Conservation (phyloP, 2,113 vertebrate species). For the Ifrita kowaldi region DNA sequence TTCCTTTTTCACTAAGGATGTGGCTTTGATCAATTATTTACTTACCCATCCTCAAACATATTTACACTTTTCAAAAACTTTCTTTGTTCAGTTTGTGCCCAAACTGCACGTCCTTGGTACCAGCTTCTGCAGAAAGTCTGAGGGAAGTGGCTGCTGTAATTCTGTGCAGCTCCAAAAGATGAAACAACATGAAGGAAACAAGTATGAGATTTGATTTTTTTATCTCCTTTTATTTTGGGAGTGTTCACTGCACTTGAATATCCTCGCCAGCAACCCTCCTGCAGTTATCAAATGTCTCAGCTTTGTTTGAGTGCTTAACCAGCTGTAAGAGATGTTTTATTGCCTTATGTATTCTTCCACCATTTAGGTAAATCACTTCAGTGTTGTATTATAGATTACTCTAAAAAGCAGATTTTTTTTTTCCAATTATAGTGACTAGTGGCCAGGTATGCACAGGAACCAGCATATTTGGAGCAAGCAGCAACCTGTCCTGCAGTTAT, state of each 20-base stretch:
- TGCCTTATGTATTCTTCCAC: background rate
- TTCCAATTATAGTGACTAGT: background rate
- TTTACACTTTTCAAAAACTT: background rate
- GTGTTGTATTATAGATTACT: background rate
- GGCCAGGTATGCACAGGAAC: background rate
- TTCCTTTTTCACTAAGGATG: background rate
- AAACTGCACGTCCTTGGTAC: background rate
- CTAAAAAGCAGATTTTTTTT: background rate
- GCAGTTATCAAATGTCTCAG: background rate
- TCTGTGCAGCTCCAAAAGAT: background rate
- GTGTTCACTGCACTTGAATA: background rate
- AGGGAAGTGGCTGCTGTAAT: background rate
- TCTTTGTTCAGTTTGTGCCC: background rate
- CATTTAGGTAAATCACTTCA: slow-evolving; percentile 30
- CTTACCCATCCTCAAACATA: background rate
- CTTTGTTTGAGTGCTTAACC: slow-evolving; percentile 6
- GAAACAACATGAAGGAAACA: background rate
- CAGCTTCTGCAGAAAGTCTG: background rate
- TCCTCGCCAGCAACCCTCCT: background rate
- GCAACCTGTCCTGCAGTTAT: background rate
- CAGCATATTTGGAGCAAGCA: background rate
- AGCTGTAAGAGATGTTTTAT: slow-evolving; percentile 38
- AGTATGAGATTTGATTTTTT: background rate
- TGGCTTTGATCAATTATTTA: background rate
- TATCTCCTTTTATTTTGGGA: background rate